Conservation (phyloP, 2,797 vertebrate species). For the Poecilia picta region DNA sequence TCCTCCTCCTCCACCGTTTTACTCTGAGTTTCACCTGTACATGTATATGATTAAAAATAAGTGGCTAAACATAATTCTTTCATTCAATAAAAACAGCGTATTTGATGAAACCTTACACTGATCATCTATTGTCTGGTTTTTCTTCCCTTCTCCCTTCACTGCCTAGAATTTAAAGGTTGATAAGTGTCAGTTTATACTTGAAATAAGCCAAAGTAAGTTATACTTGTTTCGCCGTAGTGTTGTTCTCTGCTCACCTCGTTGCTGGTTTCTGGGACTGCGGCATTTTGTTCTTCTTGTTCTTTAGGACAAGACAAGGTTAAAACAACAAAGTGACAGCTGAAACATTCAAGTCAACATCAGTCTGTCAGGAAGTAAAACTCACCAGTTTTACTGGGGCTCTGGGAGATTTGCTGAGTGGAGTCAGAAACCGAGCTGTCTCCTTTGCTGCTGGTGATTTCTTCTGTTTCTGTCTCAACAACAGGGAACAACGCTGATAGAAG, state of each 20-base stretch:
- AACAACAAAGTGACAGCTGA: neutral
- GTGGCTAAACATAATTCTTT: neutral
- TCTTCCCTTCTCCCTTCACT: conserved; percentile 26
- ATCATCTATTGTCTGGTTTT: conserved; percentile 29
- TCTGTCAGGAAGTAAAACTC: conserved; percentile 7
- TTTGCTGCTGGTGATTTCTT: conserved; percentile 12
- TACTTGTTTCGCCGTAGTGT: neutral
- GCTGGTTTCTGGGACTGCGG: conserved; percentile 5
- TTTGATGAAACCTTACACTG: conserved; percentile 7
- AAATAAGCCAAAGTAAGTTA: neutral
- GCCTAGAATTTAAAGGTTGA: conserved; percentile 34
- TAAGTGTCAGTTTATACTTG: neutral
- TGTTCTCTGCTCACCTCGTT: conserved; percentile 31
- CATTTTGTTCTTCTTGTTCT: conserved; percentile 54
- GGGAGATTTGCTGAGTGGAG: conserved; percentile 2
- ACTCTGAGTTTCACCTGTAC: conserved; percentile 50
- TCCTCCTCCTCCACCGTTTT: conserved; percentile 21
- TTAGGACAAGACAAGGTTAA: conserved; percentile 17
- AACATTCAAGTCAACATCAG: neutral
- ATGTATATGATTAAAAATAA: neutral
- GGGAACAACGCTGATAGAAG: conserved; percentile 22
- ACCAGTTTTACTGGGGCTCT: conserved; percentile 44
- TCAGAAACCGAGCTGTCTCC: conserved; percentile 24
- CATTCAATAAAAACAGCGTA: neutral
- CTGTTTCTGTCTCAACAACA: conserved; percentile 18